Conservation (phyloP, 2,797 vertebrate species). For the Eulemur coronatus region DNA sequence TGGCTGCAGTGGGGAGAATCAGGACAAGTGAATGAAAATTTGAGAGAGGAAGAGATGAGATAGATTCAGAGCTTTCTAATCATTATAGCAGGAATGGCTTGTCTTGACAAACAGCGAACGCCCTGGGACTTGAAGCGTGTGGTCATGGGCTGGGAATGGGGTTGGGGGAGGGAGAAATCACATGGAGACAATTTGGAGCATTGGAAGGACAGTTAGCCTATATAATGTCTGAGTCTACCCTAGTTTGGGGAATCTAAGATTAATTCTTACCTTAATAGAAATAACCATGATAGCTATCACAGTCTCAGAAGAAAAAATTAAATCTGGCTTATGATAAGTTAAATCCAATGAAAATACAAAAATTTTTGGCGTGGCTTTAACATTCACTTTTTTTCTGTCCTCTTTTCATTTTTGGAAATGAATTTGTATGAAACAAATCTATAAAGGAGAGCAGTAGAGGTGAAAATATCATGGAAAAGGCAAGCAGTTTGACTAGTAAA, state of each 20-base stretch:
- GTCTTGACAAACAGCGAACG: background rate
- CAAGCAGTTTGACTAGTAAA: conserved; percentile 31
- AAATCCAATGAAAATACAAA: conserved; percentile 64
- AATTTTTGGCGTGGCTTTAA: conserved; percentile 58
- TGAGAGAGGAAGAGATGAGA: background rate
- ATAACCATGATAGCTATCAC: conserved; percentile 34
- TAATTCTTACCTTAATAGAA: conserved; percentile 63
- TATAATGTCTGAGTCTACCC: background rate
- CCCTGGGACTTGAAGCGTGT: background rate
- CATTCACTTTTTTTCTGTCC: conserved; percentile 48
- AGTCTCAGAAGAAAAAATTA: conserved; percentile 60
- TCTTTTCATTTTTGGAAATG: conserved; percentile 70
- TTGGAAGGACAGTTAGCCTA: background rate
- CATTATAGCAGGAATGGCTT: background rate
- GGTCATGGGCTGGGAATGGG: background rate
- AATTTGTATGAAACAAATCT: conserved; percentile 61
- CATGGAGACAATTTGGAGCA: background rate
- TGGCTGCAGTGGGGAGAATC: background rate
- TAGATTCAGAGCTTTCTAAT: background rate
- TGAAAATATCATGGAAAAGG: conserved; percentile 21
- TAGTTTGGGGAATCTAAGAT: conserved; percentile 17
- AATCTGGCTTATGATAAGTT: conserved; percentile 58
- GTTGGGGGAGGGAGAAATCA: background rate
- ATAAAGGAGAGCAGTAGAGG: conserved; percentile 43
- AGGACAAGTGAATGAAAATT: background rate